These are phyloP conservation scores for Hydrolagus affinis DNA, from an alignment of 2,113 vertebrate genomes.

Conservation along the genomic window DNA sequence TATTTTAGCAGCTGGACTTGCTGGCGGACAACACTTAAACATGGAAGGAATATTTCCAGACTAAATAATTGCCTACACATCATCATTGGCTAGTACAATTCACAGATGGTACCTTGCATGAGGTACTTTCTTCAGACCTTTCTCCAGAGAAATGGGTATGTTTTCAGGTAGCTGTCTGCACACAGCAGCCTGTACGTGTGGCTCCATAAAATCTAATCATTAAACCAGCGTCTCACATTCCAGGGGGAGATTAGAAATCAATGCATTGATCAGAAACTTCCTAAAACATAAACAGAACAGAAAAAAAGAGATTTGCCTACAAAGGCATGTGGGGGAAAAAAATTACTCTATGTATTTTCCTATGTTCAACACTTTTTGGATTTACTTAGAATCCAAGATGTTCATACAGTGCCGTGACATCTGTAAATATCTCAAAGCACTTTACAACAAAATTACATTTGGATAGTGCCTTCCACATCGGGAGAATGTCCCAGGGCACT, in stretches of 20 bases:
- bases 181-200: slow-evolving; percentile 3
- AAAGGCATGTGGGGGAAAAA: neutral
- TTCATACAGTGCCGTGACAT: too few relatives aligned
- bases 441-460: too few relatives aligned
- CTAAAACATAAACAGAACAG: neutral
- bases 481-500: too few relatives aligned
- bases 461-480: too few relatives aligned
- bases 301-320: neutral
- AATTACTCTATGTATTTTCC: neutral
- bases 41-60: slow-evolving; percentile 28
- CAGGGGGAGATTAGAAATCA: slow-evolving; percentile 3
- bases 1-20: slow-evolving; percentile 16
- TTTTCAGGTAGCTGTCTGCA: slow-evolving; percentile 26
- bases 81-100: neutral
- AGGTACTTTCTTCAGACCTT: neutral
- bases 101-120: slow-evolving; percentile 5
- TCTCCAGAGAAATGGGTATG: slow-evolving; percentile 13
- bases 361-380: too few relatives aligned
- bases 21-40: neutral
- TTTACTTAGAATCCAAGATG: too few relatives aligned
- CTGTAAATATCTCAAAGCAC: too few relatives aligned
- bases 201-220: neutral
- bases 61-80: neutral
- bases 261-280: slow-evolving; percentile 24
- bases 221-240: neutral